Base-by-base conservation (phyloP, 1,140 invertebrate species). In the Hirudo medicinalis region DNA sequence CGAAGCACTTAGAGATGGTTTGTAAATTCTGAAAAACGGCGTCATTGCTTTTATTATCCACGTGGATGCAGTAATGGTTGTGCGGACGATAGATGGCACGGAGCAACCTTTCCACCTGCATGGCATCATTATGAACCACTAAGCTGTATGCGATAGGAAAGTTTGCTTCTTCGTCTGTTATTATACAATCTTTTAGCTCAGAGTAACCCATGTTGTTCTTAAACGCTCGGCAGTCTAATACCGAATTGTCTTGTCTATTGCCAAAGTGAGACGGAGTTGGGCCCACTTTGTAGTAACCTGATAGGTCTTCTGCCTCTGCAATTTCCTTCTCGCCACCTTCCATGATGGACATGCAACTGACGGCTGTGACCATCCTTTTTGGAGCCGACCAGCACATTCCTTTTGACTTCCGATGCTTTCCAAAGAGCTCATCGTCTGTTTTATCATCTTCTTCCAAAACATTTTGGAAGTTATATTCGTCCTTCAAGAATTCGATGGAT, bases 11-110 rank as follows among this genome's bases (percentile, higher is more conserved):
- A 6, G 75, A 74, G 54, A 80, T 75, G 9, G 71, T 69, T 20
- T 40, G 13, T 15, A 79, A 71, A 0, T 76, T 74, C 29, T 71
- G 68, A 36, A 72, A 72, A 29, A 78, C 17, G 6, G n/a, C 60
- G 15, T 11, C 11, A 8, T 53, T 11, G 20, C 76, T 54, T 57
- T 79, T 78, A 0, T 19, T 43, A 72, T 80, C 79, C 11, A 78
- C 66, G 73, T 80, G 77, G 36, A 80, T 70, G 69, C 79, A 80
- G 71, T 79, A 79, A n/a, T 73, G 70, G 71, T 80, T 80, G 17
- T 79, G 76, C 15, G 78, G 77, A 53, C 76, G 75, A 69, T 78
- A 79, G 54, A 80, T 74, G 5, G 75, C 72, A 19, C 76, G 70
- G n/a, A 81, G 63, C 54, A 81, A 57, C 69, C 76, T 54, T 49